Percentiles rank a stretch among this genome's conserved stretches.
phyloP scores from a whole-genome alignment of 2,113 vertebrate genomes.

The Macquaria australasica region DNA sequence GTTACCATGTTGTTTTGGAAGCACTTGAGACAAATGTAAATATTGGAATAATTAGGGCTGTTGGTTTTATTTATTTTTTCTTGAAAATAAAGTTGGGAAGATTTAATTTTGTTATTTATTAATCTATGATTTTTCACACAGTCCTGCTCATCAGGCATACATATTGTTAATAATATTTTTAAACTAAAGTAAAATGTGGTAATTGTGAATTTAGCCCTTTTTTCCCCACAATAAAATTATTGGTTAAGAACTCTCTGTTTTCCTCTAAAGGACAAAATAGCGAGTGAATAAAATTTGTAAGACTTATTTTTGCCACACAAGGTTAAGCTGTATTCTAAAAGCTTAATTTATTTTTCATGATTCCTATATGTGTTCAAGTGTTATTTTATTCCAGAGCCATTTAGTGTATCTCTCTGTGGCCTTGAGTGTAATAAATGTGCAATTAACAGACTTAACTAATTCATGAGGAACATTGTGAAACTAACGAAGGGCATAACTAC shows the following conservation, averaged over 20 bases:
- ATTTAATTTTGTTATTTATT: slow-evolving; percentile 16
- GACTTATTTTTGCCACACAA: slow-evolving; percentile 28
- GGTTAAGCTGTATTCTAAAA: slow-evolving; percentile 56
- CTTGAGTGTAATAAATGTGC: slow-evolving; percentile 81
- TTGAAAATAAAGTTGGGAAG: slow-evolving; percentile 29
- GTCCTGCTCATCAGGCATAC: background rate
- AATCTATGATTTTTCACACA: background rate
- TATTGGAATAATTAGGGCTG: slow-evolving; percentile 33
- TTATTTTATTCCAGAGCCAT: slow-evolving; percentile 59
- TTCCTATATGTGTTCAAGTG: slow-evolving; percentile 50
- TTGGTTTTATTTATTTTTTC: slow-evolving; percentile 2
- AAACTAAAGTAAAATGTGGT: background rate
- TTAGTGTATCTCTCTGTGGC: slow-evolving; percentile 76
- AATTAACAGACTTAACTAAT: slow-evolving; percentile 85
- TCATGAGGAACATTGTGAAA: slow-evolving; percentile 82
- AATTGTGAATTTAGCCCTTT: background rate
- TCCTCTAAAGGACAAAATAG: slow-evolving; percentile 14
- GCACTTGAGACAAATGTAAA: slow-evolving; percentile 43
- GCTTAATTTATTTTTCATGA: slow-evolving; percentile 62
- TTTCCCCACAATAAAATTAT: background rate
- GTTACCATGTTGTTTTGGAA: slow-evolving; percentile 48
- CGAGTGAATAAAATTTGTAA: slow-evolving; percentile 39
- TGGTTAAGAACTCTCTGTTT: slow-evolving; percentile 5
- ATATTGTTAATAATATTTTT: background rate
- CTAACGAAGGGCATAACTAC: slow-evolving; percentile 83